Evolutionary conservation across 2,888 invertebrate species (phyloP), one percentile per base, ranked within the genome.

Genomic region (Neelides folsomi): DNA sequence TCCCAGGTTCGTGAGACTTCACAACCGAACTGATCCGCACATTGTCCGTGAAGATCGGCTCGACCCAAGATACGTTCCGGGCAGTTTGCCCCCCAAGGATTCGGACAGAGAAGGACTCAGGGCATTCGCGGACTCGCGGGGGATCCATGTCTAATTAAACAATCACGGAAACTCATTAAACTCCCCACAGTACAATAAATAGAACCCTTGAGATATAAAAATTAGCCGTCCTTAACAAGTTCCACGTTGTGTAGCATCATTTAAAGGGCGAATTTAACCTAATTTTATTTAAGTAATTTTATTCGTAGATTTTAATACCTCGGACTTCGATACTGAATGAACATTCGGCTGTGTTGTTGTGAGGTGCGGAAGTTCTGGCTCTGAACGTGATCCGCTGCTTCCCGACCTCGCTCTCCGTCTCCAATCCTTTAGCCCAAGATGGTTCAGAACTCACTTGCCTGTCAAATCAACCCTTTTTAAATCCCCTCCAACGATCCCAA

Each of bases 401-500:
- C 2, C 77, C 77, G 13, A 71, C 68, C 37, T 71, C 71, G 34
- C 77, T 68, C 58, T 71, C 71, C 15, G 72, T 72, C 58, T 73
- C 73, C 48, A 76, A 67, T 43, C 72, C 68, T 54, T 72, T 73
- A 2, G 74, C 74, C 74, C 75, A 75, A 5, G 70, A 66, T 1
- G 77, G 77, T 54, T 71, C 70, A 20, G 74, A 70, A 51, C 71
- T 70, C 50, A 76, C 72, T 65, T 75, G 71, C 52, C 75, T 27
- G 27, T 27, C 27, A 27, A 27, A 5, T 27, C 27, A 27, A 27
- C 16, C 13, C 19, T n/a, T 15, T n/a, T 15, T 18, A 9, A 43
- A 49, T 18, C 43, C 15, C 7, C 2, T 47, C 27, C 7, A 27
- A 27, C 27, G 27, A 27, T n/a, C n/a, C n/a, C n/a, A n/a, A n/a